Evolutionary conservation across 2,113 vertebrate genomes (phyloP).

Genomic region (Raphicerus campestris): DNA sequence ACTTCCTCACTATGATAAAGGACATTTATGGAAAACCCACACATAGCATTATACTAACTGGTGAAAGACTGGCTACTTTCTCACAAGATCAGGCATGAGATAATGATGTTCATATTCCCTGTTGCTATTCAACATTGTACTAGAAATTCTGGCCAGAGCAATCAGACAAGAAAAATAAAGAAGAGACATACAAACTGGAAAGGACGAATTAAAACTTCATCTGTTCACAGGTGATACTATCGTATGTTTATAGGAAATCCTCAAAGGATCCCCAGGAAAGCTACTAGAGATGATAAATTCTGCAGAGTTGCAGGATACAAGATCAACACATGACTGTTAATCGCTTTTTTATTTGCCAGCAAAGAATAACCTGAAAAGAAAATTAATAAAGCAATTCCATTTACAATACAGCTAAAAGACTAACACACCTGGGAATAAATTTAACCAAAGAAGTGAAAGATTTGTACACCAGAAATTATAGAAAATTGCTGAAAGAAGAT

Average conservation of each 20-base stretch:
- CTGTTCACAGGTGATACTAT: not conserved
- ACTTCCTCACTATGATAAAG: not conserved
- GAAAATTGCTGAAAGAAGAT: not conserved
- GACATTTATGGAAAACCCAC: not conserved
- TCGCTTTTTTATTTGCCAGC: not conserved
- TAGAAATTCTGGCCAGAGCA: not conserved
- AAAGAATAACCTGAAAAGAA: not conserved
- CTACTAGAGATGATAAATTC: not conserved
- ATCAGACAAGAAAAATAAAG: not conserved
- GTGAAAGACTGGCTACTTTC: not conserved
- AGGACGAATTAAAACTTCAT: not conserved
- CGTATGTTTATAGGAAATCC: not conserved
- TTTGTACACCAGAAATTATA: not conserved
- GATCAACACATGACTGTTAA: not conserved
- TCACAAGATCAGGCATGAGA: not conserved
- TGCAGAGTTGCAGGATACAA: not conserved
- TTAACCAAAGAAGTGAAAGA: not conserved
- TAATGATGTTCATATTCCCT: not conserved
- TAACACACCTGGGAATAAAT: not conserved
- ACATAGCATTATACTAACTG: not conserved
- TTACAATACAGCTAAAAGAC: not conserved
- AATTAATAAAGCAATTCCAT: not conserved
- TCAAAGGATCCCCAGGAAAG: not conserved
- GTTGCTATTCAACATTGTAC: not conserved
- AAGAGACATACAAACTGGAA: not conserved